A percentile compares a stretch with the other conserved stretches of the same genome.
Conservation (phyloP, 2,113 vertebrate genomes). For the Amphiprion percula region DNA sequence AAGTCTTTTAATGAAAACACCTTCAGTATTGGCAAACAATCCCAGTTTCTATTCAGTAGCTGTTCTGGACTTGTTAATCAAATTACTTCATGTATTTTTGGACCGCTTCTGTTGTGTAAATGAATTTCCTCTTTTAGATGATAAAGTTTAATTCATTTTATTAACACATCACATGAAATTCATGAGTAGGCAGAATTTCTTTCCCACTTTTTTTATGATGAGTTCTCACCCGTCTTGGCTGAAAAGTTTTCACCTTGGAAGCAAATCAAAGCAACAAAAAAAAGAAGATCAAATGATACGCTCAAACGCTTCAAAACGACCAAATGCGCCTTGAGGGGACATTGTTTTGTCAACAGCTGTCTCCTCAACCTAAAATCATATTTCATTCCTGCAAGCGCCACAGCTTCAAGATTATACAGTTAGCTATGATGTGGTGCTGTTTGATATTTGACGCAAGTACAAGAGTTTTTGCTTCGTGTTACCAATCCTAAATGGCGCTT, state of each 20-base stretch:
- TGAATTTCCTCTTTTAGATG: background rate
- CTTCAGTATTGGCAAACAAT: too few relatives aligned
- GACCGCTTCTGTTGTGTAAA: background rate
- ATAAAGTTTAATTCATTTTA: background rate
- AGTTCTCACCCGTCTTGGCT: background rate
- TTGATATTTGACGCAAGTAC: constrained; percentile 22
- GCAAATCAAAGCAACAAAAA: background rate
- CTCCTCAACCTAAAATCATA: constrained; percentile 13
- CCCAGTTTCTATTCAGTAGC: too few relatives aligned
- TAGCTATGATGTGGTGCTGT: background rate
- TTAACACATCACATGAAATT: constrained; percentile 5
- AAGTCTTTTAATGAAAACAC: too few relatives aligned
- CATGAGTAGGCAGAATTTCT: background rate
- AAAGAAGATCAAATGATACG: background rate
- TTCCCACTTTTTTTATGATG: background rate
- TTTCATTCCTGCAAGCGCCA: constrained; percentile 6
- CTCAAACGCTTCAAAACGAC: background rate
- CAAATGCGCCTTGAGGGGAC: background rate
- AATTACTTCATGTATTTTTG: background rate
- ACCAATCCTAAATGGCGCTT: background rate
- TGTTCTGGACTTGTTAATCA: background rate
- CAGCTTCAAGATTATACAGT: background rate
- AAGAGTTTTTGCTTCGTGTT: constrained; percentile 21
- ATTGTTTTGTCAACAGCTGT: constrained; percentile 3
- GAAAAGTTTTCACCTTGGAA: background rate